Evolutionary conservation across 1,140 invertebrate genomes (phyloP), one percentile per base, ranked within the genome.

Genomic region (Anoplolepis gracilipes): DNA sequence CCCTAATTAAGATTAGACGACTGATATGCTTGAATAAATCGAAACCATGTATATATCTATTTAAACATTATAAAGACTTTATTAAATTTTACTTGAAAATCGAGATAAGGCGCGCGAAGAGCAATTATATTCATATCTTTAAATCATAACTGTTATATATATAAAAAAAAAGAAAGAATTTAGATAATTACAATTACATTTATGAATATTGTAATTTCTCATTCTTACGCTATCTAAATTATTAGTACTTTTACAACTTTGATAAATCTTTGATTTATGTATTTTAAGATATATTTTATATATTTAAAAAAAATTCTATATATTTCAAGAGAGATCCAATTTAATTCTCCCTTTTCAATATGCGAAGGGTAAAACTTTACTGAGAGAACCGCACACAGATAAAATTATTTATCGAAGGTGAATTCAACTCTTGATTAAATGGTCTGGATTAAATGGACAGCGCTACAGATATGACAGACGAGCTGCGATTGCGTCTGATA

Each of bases 1-100:
- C 78, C 67, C 67, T 82, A 72, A 82, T 82, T 82, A 82, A 73
- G 78, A 82, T 82, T 46, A 82, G 67, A 73, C 67, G 25, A 28
- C 7, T 19, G 78, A 82, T 82, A 82, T n/a, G 28, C 19, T 42
- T 4, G 65, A 73, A 82, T 72, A 59, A 73, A 73, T 57, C 67
- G n/a, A 75, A 75, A 72, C 25, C 25, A 13, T 33, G 8, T 53
- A 67, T 6, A 55, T 46, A 73, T 73, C 25, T 72, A 13, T 65
- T 30, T 13, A 62, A 69, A 70, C 8, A 25, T 69, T 70, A 42
- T 3, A 36, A 42, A 3, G 4, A 16, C 13, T 81, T 72, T 1
- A 30, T 59, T 59, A 42, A 59, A 72, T 30, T 16, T 13, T 28
- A 46, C 4, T 16, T 42, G 55, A 49, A 25, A 42, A 42, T 49